phyloP scores from a whole-genome alignment of 2,113 vertebrate species.

The Platichthys flesus region DNA sequence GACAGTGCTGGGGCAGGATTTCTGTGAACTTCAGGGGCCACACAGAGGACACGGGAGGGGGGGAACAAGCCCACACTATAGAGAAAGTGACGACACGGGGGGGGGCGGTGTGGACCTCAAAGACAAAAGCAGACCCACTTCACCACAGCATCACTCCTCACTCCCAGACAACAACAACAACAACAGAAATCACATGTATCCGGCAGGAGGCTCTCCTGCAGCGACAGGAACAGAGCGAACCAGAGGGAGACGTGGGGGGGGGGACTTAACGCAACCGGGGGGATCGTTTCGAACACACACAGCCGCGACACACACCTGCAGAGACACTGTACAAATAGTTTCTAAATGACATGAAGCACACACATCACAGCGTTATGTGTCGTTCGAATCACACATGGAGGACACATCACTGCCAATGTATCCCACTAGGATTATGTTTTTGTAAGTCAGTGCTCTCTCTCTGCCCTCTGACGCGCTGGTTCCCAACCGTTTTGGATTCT shows the following conservation, averaged over 20 bases:
- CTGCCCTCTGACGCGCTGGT: constrained; percentile 54
- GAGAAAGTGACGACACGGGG: constrained; percentile 53
- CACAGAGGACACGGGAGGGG: constrained; percentile 55
- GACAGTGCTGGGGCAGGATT: constrained; percentile 53
- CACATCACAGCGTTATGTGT: constrained; percentile 74
- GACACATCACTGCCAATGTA: constrained; percentile 84
- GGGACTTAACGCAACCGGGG: constrained; percentile 39
- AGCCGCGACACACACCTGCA: constrained; percentile 59
- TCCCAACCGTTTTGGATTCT: constrained; percentile 46
- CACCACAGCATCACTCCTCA: constrained; percentile 60
- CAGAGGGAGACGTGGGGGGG: constrained; percentile 37
- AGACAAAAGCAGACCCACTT: constrained; percentile 71
- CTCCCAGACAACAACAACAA: constrained; percentile 29
- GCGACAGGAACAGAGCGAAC: constrained; percentile 60
- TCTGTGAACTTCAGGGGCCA: constrained; percentile 48
- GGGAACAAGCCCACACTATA: not conserved
- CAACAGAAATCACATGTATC: constrained; percentile 30
- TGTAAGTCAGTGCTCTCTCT: constrained; percentile 84
- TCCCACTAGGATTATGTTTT: constrained; percentile 82
- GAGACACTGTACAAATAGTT: constrained; percentile 57
- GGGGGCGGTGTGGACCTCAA: constrained; percentile 59
- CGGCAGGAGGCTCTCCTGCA: constrained; percentile 50
- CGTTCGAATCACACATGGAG: constrained; percentile 76
- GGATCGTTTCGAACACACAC: constrained; percentile 52
- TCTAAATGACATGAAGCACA: constrained; percentile 76